Base-by-base conservation (phyloP, 2,113 vertebrate species). In the Ictalurus furcatus region DNA sequence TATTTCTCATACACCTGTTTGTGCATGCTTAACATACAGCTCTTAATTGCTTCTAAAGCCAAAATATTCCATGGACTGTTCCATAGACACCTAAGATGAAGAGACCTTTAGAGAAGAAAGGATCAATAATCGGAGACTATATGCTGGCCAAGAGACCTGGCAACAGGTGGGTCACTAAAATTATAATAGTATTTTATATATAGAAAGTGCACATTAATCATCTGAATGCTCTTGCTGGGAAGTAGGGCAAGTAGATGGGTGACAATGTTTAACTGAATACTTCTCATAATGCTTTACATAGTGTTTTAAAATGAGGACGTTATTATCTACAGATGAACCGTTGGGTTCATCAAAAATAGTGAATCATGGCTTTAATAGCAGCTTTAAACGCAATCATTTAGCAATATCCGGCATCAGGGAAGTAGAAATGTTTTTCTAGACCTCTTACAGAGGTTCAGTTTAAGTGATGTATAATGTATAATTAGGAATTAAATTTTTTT, bases 121-220 rank as follows among this genome's bases (percentile, higher is more conserved):
- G 95, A 83, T 97, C 96, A 94, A 71, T 96, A 90, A 93, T 97
- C 94, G 96, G 96, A 91, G 95, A 95, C 92, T 95, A 94, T 94
- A 90, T 96, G 78, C 94, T 91, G 90, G 93, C 94, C 6, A 95
- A 95, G 91, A 95, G 94, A 90, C 92, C 92, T 0, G 17, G 94
- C 81, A 94, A 94, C 94, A 96, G 96, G 96, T 97, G 93, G 91
- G 96, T 94, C 23, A 83, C 14, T 80, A n/a, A 58, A 48, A 61
- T 61, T 48, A 48, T 48, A 16, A 65, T 2, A 14, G 17, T 12
- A 67, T 40, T 17, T 61, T 71, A 71, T 40, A 30, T 52, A 83
- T 44, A 28, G 54, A 73, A 1, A 73, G 2, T 74, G 17, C 30
- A 74, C 7, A 37, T 21, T 74, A 37, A 40, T 74, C 1, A 21